Conservation (phyloP, 2,797 vertebrate species). For the Podargus strigoides region DNA sequence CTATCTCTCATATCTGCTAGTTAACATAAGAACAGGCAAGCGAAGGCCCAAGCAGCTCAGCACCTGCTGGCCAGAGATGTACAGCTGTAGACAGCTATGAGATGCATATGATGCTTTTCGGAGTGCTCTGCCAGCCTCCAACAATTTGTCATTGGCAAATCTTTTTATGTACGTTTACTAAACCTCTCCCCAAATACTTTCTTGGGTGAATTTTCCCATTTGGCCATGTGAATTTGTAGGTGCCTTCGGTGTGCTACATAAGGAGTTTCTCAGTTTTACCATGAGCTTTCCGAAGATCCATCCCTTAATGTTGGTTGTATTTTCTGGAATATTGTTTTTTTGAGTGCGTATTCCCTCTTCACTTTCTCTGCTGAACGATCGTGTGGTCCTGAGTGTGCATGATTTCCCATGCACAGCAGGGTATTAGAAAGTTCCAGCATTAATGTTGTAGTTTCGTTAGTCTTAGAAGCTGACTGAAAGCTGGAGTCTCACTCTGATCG, state of each 20-base stretch:
- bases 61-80: background rate
- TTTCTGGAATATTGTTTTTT: background rate
- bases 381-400: background rate
- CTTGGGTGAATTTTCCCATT: background rate
- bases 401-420: background rate
- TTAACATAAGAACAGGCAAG: background rate
- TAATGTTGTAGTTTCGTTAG: background rate
- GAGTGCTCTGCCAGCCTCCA: background rate
- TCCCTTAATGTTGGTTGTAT: background rate
- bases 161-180: background rate
- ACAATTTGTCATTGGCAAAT: background rate
- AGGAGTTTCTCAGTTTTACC: background rate
- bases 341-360: background rate
- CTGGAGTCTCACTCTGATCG: background rate
- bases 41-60: background rate
- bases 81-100: background rate
- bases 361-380: background rate
- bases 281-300: background rate
- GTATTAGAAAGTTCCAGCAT: background rate
- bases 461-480: background rate
- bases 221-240: background rate
- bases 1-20: background rate
- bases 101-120: background rate
- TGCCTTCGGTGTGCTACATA: background rate
- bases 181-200: background rate